These are phyloP conservation scores for Plestiodon gilberti DNA, from an alignment of 2,113 vertebrate species.

Conservation along the genomic window DNA sequence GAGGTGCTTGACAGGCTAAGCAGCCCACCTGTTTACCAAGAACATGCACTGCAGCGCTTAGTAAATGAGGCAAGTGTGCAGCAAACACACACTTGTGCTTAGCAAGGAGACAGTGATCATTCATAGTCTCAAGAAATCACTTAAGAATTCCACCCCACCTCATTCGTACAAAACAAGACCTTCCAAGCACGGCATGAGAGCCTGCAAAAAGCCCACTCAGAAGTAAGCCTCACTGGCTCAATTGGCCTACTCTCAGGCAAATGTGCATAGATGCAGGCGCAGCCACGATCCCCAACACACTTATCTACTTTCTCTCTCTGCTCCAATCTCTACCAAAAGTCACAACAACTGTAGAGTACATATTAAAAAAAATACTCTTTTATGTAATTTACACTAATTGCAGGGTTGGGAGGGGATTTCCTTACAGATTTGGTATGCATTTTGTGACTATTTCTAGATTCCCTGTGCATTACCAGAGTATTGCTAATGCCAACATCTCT, in stretches of 20 bases:
- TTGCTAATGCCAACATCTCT: background rate
- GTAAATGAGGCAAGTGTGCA: background rate
- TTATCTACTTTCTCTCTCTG: background rate
- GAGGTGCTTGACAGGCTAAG: background rate
- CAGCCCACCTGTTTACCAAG: background rate
- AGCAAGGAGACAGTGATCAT: background rate
- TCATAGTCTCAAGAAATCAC: background rate
- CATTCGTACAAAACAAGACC: background rate
- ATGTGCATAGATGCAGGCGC: background rate
- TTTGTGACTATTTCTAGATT: constrained; percentile 1
- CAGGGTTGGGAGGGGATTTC: background rate
- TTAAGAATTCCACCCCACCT: background rate
- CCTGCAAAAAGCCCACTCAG: background rate
- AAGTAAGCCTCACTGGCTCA: background rate
- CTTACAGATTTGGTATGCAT: background rate
- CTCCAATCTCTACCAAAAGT: background rate
- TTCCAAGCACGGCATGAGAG: background rate
- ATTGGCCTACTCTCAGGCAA: background rate
- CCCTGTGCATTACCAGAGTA: background rate
- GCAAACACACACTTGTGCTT: background rate
- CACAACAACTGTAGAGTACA: background rate
- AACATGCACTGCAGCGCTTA: background rate
- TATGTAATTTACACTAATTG: background rate
- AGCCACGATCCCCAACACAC: no score
- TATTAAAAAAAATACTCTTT: background rate